Evolutionary conservation across 2,797 vertebrate species (phyloP), one percentile per base, ranked within the genome.

Genomic region (Lutjanus argentimaculatus): DNA sequence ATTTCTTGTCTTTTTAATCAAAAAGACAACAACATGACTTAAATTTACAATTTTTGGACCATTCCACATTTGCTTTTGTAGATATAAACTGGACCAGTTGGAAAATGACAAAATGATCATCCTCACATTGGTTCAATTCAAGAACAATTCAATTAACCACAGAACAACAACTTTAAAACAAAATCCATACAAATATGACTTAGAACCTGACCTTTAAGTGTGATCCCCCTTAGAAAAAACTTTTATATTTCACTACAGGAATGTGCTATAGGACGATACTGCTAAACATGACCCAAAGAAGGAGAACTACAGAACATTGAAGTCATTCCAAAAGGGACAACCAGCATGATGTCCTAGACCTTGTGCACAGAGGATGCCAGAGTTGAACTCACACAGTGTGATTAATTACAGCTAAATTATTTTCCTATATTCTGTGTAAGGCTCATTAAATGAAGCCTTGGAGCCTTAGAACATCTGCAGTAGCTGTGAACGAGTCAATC

Each of bases 321-420:
- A 65, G 42, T 72, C 71, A 77, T 74, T 67, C 53, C 22, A 73
- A 85, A 79, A 59, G 36, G 43, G 42, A 71, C 55, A 70, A 55
- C 42, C 25, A 0, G 16, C 13, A 46, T 65, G 40, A 22, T 69
- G 56, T 79, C 59, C 67, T 79, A 52, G 59, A 86, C 80, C 80
- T 82, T 77, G 58, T 79, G 72, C 72, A 45, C 55, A 64, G 77
- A 68, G 15, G 30, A 78, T 55, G 69, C 49, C 49, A 42, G 66
- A 66, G 59, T 53, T 72, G 48, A 72, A 64, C 70, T 88, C 75
- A 84, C 72, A 72, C 86, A 66, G 78, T 56, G 77, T 87, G 77
- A 89, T 81, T 85, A 71, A 84, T 88, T 80, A 53, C 17, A n/a
- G 57, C 70, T 59, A 71, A 80, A 81, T 80, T 68, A 83, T 73